phyloP scores from a whole-genome alignment of 2,888 invertebrate genomes.

The Salticus scenicus region DNA sequence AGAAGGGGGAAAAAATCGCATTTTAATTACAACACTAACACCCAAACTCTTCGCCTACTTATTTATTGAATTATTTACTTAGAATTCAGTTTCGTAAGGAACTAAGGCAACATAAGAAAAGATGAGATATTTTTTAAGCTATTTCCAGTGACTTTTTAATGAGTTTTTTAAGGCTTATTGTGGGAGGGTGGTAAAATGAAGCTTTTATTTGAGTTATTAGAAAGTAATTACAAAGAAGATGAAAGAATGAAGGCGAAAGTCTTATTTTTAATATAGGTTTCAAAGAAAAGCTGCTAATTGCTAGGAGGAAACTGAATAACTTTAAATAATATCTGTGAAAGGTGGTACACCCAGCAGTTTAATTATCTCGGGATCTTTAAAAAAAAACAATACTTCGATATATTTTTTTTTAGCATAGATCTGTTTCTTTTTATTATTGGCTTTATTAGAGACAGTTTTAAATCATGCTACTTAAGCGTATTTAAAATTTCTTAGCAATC shows the following conservation, averaged over 20 bases:
- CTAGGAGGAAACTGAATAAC: not conserved
- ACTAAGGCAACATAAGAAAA: not conserved
- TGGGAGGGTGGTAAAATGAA: not conserved
- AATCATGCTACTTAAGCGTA: too few species aligned
- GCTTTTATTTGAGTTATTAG: not conserved
- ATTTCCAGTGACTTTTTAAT: not conserved
- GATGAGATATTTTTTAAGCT: not conserved
- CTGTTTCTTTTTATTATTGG: too few species aligned
- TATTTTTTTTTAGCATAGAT: too few species aligned
- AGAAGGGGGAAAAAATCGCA: not conserved
- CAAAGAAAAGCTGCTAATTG: not conserved
- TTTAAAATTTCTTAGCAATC: too few species aligned
- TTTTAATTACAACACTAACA: not conserved
- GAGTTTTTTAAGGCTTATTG: not conserved
- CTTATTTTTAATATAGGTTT: not conserved
- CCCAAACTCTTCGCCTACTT: not conserved
- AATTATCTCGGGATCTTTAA: too few species aligned
- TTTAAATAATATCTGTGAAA: not conserved
- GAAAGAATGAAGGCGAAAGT: not conserved
- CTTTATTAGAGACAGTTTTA: too few species aligned
- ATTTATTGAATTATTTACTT: constrained; percentile 1
- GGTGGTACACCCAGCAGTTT: too few species aligned
- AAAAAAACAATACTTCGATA: too few species aligned
- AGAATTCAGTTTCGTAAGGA: not conserved
- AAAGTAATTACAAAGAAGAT: not conserved